A percentile compares a stretch with the other conserved stretches of the same genome.
Evolutionary conservation across 1,140 invertebrate species (phyloP).

Genomic region (Brachionus sp.): DNA sequence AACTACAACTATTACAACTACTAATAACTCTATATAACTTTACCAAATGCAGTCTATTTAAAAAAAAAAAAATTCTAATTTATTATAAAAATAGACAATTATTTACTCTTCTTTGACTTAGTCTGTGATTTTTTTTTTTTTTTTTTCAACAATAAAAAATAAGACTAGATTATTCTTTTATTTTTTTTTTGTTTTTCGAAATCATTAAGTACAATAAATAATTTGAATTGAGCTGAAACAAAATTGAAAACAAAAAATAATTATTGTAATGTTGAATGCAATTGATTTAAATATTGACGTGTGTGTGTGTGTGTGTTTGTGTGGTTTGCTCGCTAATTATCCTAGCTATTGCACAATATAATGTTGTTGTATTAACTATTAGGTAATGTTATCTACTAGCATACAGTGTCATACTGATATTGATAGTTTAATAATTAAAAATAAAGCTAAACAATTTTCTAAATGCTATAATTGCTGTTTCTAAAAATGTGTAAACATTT

Average conservation of each 20-base stretch:
- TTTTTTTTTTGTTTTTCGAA: too few relatives aligned
- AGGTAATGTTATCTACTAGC: slow-evolving; percentile 30
- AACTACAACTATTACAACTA: not conserved
- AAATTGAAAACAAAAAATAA: too few relatives aligned
- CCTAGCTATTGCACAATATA: not conserved
- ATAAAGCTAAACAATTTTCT: slow-evolving; percentile 41
- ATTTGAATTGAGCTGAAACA: too few relatives aligned
- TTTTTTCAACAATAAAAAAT: too few relatives aligned
- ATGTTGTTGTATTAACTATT: slow-evolving; percentile 12
- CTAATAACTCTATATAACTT: too few relatives aligned
- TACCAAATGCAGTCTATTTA: too few relatives aligned
- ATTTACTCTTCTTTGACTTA: not conserved
- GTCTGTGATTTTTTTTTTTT: not conserved
- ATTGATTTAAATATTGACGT: not conserved
- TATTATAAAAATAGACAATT: not conserved
- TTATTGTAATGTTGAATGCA: not conserved
- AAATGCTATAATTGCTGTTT: slow-evolving; percentile 13
- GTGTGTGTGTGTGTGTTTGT: not conserved
- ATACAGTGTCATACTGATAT: slow-evolving; percentile 35
- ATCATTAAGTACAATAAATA: too few relatives aligned
- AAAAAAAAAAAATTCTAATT: too few relatives aligned
- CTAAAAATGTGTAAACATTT: slow-evolving; percentile 23
- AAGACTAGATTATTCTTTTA: too few relatives aligned
- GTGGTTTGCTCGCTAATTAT: not conserved
- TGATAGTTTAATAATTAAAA: slow-evolving; percentile 40